Conservation (phyloP, 2,888 invertebrate species). For the Drosophila neutralis region DNA sequence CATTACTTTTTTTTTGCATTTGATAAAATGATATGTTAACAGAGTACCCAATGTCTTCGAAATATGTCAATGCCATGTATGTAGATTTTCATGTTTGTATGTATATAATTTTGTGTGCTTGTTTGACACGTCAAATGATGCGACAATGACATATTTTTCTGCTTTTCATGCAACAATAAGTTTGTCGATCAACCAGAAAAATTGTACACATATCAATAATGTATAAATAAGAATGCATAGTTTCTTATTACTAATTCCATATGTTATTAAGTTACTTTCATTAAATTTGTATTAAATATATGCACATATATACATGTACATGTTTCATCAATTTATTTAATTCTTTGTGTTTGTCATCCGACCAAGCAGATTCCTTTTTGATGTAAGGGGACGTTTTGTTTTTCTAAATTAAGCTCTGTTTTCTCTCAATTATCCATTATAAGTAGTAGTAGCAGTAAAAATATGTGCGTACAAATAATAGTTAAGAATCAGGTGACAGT, state of each 20-base stretch:
- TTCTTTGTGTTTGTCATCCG: not conserved
- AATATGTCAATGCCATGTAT: constrained; percentile 6
- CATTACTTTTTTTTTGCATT: not conserved
- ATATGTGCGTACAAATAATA: not conserved
- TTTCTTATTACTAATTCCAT: not conserved
- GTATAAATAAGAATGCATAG: constrained; percentile 5
- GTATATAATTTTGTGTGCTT: constrained; percentile 1
- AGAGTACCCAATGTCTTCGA: constrained; percentile 6
- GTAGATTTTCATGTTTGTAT: constrained; percentile 7
- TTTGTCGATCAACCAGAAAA: constrained; percentile 12
- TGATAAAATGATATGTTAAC: not conserved
- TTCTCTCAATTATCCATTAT: not conserved
- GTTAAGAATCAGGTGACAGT: constrained; percentile 3
- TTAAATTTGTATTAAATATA: not conserved
- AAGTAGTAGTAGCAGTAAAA: not conserved
- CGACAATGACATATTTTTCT: constrained; percentile 16
- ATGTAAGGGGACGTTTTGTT: not conserved
- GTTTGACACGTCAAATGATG: constrained; percentile 18
- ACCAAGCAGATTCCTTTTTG: not conserved
- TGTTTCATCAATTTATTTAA: not conserved
- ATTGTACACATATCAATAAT: constrained; percentile 13
- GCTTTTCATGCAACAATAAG: constrained; percentile 29
- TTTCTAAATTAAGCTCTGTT: not conserved
- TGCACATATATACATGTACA: not conserved
- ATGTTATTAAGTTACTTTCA: not conserved